A percentile compares a stretch with the other conserved stretches of the same genome.
These are phyloP conservation scores for Serranus cabrilla DNA, from an alignment of 2,797 vertebrate species.

Conservation along the genomic window DNA sequence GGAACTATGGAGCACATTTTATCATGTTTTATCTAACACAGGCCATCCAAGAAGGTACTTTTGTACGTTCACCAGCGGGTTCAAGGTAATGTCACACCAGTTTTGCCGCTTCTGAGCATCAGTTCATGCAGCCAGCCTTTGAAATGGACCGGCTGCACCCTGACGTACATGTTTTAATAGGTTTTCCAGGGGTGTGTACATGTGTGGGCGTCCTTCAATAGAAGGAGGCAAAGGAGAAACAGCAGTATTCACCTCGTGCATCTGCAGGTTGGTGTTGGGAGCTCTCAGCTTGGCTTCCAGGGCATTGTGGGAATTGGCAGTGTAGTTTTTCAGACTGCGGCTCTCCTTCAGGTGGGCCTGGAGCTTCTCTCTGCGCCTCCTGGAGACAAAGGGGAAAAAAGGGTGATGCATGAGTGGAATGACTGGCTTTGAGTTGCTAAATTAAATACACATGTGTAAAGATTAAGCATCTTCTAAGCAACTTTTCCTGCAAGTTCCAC, in stretches of 20 bases:
- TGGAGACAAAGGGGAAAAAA: conserved; percentile 37
- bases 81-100: too few species aligned
- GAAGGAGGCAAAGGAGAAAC: background rate
- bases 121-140: too few species aligned
- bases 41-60: too few species aligned
- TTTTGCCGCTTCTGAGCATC: too few species aligned
- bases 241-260: conserved; percentile 78
- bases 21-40: too few species aligned
- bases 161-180: background rate
- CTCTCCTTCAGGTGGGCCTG: conserved; percentile 87
- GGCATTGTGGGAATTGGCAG: conserved; percentile 60
- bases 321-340: conserved; percentile 84
- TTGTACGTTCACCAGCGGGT: too few species aligned
- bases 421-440: too few species aligned
- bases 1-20: too few species aligned
- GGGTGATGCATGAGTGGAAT: background rate
- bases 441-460: too few species aligned
- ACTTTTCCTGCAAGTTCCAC: background rate
- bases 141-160: background rate
- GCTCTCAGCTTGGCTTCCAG: conserved; percentile 70
- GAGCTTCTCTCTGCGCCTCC: conserved; percentile 86
- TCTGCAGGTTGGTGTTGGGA: conserved; percentile 74
- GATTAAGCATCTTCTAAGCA: too few species aligned
- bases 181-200: background rate
- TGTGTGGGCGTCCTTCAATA: background rate